Evolutionary conservation across 2,113 vertebrate species (phyloP).

Genomic region (Cynocephalus volans): DNA sequence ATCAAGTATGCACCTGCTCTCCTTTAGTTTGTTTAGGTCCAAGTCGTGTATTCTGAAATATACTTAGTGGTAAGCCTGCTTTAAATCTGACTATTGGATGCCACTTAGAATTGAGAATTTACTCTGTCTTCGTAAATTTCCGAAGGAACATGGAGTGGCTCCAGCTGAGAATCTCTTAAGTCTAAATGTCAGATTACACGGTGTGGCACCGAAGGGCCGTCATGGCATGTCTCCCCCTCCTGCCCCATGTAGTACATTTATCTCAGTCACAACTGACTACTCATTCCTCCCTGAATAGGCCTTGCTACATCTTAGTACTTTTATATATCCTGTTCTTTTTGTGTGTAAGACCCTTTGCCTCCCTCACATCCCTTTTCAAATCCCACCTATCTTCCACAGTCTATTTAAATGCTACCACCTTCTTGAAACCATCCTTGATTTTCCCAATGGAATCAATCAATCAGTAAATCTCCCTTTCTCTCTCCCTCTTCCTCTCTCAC

Average conservation of each 20-base stretch:
- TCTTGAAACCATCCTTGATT: not conserved
- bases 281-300: not conserved
- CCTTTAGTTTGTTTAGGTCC: not conserved
- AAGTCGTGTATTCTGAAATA: not conserved
- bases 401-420: not conserved
- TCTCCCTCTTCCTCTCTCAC: not conserved
- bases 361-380: not conserved
- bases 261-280: not conserved
- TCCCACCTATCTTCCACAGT: not conserved
- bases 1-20: not conserved
- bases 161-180: not conserved
- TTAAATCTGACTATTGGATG: not conserved
- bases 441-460: not conserved
- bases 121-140: not conserved
- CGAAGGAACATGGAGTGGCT: not conserved
- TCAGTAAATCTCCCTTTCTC: not conserved
- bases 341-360: not conserved
- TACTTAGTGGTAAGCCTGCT: not conserved
- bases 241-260: accelerated
- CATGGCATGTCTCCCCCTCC: too few species aligned
- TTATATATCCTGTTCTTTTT: not conserved
- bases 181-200: not conserved
- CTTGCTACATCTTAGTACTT: not conserved
- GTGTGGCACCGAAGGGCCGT: too few species aligned
- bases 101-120: not conserved